Base-by-base conservation (phyloP, 2,113 vertebrate genomes). In the Echinops telfairi region DNA sequence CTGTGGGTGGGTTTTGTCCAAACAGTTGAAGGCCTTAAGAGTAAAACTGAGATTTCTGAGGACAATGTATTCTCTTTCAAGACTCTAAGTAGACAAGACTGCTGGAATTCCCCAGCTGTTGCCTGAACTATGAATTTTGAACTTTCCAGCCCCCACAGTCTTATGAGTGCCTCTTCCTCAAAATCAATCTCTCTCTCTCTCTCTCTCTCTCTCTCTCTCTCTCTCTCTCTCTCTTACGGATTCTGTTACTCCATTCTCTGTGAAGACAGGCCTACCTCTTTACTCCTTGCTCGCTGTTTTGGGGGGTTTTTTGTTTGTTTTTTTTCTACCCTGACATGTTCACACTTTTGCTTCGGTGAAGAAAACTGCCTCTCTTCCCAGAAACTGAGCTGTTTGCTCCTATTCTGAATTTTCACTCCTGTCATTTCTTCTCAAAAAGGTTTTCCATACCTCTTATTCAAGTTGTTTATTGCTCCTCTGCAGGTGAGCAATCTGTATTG, bases 401-500 rank as follows among this genome's bases (percentile, higher is more conserved):
- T 79, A 53, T 81, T 95, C 31, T 84, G 33, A 87, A 85, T 53
- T 53, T 90, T 80, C 40, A 60, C 66, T 95, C 29, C 20, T 38
- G 16, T 70, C 2, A 53, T 20, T 77, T 66, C 20, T 87, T 91
- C 73, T 83, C 38, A n/a, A 76, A 82, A 83, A 25, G 0, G 16
- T 77, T 89, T 79, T 71, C 31, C 79, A 86, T 23, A 5, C 4
- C 33, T 73, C 71, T 66, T 60, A 36, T 85, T 83, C 36, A 78
- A 73, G 70, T 71, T 8, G 6, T 83, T 82, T 85, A 31, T 73
- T 77, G 0, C 81, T 88, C n/a, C 66, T 90, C 57, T 22, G 40
- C 19, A 16, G 87, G 66, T 19, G 6, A 68, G 58, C 33, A 57
- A 31, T 70, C 22, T 73, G 7, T 53, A 25, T 76, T 64, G 19